A percentile compares a stretch with the other conserved stretches of the same genome.
Evolutionary conservation across 2,888 invertebrate species (phyloP).

Genomic region (Antheraea yamamai): DNA sequence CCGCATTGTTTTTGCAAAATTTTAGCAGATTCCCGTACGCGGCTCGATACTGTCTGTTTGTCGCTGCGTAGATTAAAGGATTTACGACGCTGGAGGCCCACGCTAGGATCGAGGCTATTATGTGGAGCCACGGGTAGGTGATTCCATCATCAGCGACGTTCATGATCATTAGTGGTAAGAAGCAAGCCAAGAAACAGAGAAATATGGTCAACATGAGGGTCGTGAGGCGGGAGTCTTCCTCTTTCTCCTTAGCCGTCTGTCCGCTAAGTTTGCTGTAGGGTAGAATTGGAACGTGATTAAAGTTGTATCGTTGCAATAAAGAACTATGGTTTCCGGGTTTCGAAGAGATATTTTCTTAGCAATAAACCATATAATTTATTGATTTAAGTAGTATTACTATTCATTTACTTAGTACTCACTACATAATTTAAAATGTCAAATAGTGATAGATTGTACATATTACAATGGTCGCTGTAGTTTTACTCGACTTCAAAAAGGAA

Average conservation of each 20-base stretch:
- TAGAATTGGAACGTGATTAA: neutral
- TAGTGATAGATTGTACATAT: no score
- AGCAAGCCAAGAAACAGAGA: constrained; percentile 91
- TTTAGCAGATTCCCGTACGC: constrained; percentile 82
- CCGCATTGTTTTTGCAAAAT: constrained; percentile 66
- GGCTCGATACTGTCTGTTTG: constrained; percentile 90
- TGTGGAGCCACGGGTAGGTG: constrained; percentile 86
- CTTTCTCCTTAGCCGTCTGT: constrained; percentile 75
- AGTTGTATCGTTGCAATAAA: no score
- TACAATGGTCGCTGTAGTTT: no score
- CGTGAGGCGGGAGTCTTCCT: constrained; percentile 91
- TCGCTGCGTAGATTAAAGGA: constrained; percentile 94
- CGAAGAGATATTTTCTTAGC: no score
- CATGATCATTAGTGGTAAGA: constrained; percentile 93
- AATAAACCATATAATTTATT: no score
- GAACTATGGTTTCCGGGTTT: no score
- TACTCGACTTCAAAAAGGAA: no score
- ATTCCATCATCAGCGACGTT: constrained; percentile 93
- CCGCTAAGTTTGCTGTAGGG: constrained; percentile 73
- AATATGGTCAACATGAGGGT: constrained; percentile 94
- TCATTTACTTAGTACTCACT: no score
- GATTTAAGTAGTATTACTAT: no score
- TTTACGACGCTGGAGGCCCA: constrained; percentile 96
- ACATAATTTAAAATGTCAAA: no score
- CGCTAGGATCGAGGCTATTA: constrained; percentile 91